These are phyloP conservation scores for Melanitta fusca DNA, from an alignment of 2,797 vertebrate species.

Conservation along the genomic window DNA sequence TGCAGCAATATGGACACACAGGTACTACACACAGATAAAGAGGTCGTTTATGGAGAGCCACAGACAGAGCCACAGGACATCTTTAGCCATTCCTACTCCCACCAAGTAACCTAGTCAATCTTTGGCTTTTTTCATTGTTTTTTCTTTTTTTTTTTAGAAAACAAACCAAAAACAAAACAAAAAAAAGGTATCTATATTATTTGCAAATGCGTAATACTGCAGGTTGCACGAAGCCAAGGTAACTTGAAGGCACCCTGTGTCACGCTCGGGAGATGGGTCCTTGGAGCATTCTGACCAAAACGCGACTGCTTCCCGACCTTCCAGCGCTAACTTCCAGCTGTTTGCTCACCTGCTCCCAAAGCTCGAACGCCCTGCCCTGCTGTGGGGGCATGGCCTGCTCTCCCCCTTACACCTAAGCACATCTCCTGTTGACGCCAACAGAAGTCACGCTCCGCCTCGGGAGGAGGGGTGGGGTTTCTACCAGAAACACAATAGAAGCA, in stretches of 20 bases:
- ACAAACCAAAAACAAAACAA: neutral
- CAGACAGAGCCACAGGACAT: slow-evolving; percentile 43
- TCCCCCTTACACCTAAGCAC: neutral
- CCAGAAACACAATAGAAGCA: slow-evolving; percentile 68
- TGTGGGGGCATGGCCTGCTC: neutral
- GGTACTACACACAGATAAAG: slow-evolving; percentile 22
- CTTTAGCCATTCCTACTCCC: slow-evolving; percentile 24
- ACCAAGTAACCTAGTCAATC: slow-evolving; percentile 64
- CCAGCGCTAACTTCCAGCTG: neutral
- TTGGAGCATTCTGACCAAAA: slow-evolving; percentile 2
- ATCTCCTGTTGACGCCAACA: neutral
- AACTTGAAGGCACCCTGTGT: slow-evolving; percentile 76
- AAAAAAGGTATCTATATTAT: neutral
- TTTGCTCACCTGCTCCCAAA: slow-evolving; percentile 30
- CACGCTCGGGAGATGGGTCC: slow-evolving; percentile 44
- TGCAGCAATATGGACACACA: neutral
- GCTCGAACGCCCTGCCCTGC: neutral
- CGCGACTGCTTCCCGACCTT: neutral
- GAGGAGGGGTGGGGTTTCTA: slow-evolving; percentile 5
- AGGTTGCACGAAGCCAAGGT: slow-evolving; percentile 57
- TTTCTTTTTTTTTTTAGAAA: neutral
- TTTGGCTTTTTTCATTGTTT: slow-evolving; percentile 74
- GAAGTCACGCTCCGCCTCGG: slow-evolving; percentile 11
- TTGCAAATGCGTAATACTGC: slow-evolving; percentile 67
- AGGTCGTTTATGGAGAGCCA: slow-evolving; percentile 55